These are phyloP conservation scores for Lemur catta DNA, from an alignment of 2,797 vertebrate genomes.

Conservation along the genomic window DNA sequence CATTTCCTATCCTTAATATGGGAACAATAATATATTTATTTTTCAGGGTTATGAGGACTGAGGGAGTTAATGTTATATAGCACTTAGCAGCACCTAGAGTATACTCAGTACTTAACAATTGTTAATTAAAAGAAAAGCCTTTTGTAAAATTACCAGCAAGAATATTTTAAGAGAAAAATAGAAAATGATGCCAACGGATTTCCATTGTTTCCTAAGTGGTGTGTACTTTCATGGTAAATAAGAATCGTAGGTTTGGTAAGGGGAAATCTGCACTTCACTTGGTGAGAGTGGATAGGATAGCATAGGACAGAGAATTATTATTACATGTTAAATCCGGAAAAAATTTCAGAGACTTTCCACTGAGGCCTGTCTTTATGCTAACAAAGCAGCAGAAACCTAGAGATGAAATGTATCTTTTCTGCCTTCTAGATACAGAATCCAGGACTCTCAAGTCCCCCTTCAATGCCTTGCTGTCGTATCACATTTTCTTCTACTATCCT, in stretches of 20 bases:
- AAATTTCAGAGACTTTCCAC: background rate
- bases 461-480: background rate
- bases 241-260: background rate
- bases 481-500: background rate
- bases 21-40: background rate
- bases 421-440: background rate
- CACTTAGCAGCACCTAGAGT: background rate
- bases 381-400: background rate
- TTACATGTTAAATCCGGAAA: background rate
- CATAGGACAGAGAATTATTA: background rate
- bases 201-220: background rate
- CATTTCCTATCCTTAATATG: background rate
- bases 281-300: background rate
- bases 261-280: background rate
- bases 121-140: background rate
- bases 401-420: background rate
- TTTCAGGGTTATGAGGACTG: background rate
- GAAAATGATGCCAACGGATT: background rate
- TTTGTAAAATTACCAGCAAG: background rate
- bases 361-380: background rate
- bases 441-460: background rate
- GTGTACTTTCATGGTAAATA: background rate
- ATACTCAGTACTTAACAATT: background rate
- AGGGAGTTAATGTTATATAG: background rate
- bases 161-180: slow-evolving; percentile 32